phyloP scores from a whole-genome alignment of 2,797 vertebrate genomes.

The Hemitrygon akajei region DNA sequence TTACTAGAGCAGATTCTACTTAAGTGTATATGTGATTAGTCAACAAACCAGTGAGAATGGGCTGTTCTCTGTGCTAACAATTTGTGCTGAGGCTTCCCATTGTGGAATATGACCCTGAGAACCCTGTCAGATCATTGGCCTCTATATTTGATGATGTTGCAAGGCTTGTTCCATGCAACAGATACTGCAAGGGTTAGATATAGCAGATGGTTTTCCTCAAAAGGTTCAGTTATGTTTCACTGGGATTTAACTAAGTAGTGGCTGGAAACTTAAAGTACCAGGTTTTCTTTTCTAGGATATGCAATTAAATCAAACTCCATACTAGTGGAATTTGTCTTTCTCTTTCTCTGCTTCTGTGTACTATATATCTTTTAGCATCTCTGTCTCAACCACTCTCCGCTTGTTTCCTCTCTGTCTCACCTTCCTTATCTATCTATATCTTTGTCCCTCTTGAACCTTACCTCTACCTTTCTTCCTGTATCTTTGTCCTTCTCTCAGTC shows the following conservation, averaged over 20 bases:
- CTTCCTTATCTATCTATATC: too few relatives aligned
- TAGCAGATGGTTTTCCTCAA: not conserved
- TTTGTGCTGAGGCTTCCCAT: not conserved
- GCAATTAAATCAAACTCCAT: too few relatives aligned
- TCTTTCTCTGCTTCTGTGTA: too few relatives aligned
- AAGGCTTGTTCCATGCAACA: not conserved
- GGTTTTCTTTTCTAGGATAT: not conserved
- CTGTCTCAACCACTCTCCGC: too few relatives aligned
- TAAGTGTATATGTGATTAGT: not conserved
- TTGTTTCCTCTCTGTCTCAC: too few relatives aligned
- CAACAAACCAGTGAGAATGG: not conserved
- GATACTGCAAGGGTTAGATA: not conserved
- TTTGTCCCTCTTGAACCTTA: too few relatives aligned
- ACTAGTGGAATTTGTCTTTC: too few relatives aligned
- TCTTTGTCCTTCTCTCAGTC: too few relatives aligned
- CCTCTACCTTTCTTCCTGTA: too few relatives aligned
- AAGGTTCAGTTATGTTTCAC: not conserved
- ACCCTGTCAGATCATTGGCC: not conserved
- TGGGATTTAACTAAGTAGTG: not conserved
- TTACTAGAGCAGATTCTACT: not conserved
- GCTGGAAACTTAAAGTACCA: not conserved
- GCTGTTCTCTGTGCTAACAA: not conserved
- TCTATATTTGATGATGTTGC: too few relatives aligned
- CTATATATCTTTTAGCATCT: too few relatives aligned
- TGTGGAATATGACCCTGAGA: not conserved